Evolutionary conservation across 2,113 vertebrate genomes (phyloP).

Genomic region (Baryphthengus martii): DNA sequence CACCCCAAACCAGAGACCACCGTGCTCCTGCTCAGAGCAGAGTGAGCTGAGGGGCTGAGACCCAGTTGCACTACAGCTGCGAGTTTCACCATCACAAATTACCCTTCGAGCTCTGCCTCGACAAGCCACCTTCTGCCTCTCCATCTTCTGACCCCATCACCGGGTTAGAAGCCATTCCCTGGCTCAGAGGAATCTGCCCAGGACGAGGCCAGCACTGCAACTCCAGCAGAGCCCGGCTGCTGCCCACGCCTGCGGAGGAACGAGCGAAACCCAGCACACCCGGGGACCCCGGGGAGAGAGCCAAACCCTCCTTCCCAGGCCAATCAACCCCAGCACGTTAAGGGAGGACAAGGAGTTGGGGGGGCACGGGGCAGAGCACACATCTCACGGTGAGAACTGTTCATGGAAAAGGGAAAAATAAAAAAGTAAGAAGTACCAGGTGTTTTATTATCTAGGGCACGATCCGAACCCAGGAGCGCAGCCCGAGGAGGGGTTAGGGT

Average conservation of each 20-base stretch:
- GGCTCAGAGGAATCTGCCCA: rapidly evolving
- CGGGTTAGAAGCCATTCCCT: not conserved
- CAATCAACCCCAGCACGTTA: not conserved
- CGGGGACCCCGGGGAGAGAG: not conserved
- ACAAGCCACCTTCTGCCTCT: not conserved
- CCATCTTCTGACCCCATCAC: not conserved
- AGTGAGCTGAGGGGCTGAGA: not conserved
- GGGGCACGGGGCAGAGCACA: not conserved
- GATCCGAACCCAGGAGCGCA: slow-evolving; percentile 68
- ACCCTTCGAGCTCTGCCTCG: not conserved
- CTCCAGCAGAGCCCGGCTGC: rapidly evolving
- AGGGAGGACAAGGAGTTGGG: not conserved
- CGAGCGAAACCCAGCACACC: rapidly evolving
- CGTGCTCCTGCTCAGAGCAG: not conserved
- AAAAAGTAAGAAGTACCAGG: slow-evolving; percentile 57
- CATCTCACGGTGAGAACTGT: not conserved
- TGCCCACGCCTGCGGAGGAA: not conserved
- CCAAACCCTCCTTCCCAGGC: not conserved
- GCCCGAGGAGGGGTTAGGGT: slow-evolving; percentile 73
- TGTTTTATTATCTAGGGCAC: slow-evolving; percentile 61
- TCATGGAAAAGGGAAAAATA: slow-evolving; percentile 37
- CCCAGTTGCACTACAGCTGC: rapidly evolving
- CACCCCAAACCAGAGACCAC: not conserved
- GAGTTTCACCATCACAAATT: not conserved
- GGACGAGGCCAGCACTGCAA: not conserved